These are phyloP conservation scores for Samia ricini DNA, from an alignment of 1,140 invertebrate genomes.

Conservation along the genomic window DNA sequence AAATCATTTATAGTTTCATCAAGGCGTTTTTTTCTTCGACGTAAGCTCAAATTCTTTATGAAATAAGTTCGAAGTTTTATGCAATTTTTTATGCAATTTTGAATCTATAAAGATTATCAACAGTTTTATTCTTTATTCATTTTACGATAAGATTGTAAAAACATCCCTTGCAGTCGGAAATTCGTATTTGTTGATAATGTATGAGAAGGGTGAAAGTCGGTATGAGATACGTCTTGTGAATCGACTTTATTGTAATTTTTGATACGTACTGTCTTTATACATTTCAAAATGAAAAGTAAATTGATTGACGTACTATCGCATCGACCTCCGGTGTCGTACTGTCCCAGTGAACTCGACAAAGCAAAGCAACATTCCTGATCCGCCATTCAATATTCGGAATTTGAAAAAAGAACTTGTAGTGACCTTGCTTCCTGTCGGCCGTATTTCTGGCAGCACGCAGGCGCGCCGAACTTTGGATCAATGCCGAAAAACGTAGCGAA, in stretches of 20 bases:
- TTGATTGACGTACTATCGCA: neutral
- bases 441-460: slow-evolving; percentile 72
- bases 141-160: too few species aligned
- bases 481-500: slow-evolving; percentile 68
- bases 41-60: too few species aligned
- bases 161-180: too few species aligned
- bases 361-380: slow-evolving; percentile 53
- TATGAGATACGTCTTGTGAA: too few species aligned
- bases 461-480: slow-evolving; percentile 64
- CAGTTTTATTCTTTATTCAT: too few species aligned
- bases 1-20: too few species aligned
- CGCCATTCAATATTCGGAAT: slow-evolving; percentile 72
- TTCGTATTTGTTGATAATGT: too few species aligned
- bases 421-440: slow-evolving; percentile 67
- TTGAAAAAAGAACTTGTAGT: slow-evolving; percentile 70
- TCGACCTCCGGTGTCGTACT: slow-evolving; percentile 22
- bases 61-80: too few species aligned
- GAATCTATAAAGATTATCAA: too few species aligned
- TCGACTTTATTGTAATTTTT: neutral
- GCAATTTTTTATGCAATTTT: too few species aligned
- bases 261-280: neutral
- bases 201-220: too few species aligned
- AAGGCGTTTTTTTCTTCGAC: too few species aligned
- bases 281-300: neutral
- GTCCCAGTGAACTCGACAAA: slow-evolving; percentile 52